Base-by-base conservation (phyloP, 2,113 vertebrate genomes). In the Periophthalmus modestus region DNA sequence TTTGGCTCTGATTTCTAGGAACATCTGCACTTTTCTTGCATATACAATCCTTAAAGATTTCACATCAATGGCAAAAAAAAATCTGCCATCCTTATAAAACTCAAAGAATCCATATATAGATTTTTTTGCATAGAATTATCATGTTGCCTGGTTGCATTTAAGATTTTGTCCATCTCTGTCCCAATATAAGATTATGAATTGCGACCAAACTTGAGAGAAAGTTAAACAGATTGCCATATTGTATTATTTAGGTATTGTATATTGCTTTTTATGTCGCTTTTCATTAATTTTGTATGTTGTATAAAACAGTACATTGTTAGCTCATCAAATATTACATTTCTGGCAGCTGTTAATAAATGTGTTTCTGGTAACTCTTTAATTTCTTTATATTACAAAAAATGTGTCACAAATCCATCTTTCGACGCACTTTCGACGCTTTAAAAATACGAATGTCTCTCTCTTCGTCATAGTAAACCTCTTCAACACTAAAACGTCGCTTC, bases 381-480 rank as follows among this genome's bases (percentile, higher is more conserved):
- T 33, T 33, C 12, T 7, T 33, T 24, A 0, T 15, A 5, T 5
- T 19, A 0, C 5, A 13, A 39, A 34, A n/a, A 52, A 1, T 10
- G 5, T 7, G 10, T 0, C 73, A 95, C 47, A 94, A 87, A 57
- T 96, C 96, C 48, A 85, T 76, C 66, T 71, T 92, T 3, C 0
- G n/a, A 15, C 14, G 43, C 10, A 62, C 77, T 82, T 91, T 97
- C 69, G 89, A 79, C 1, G 96, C 95, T 85, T 86, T 93, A 77
- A 96, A 99, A 73, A 99, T 89, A 16, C 93, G 92, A 34, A 99
- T 94, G 83, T 99, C 98, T 73, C 92, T 92, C 28, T 91, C 81
- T 57, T 89, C 74, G 33, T 99, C 95, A 14, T 97, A 98, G 87
- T 95, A 78, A 36, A 97, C 94, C 85, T 96, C 93, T 0, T 85